Percentiles rank a stretch among this genome's conserved stretches.
Evolutionary conservation across 1,140 invertebrate genomes (phyloP).

Genomic region (Neodiprion pinetum): DNA sequence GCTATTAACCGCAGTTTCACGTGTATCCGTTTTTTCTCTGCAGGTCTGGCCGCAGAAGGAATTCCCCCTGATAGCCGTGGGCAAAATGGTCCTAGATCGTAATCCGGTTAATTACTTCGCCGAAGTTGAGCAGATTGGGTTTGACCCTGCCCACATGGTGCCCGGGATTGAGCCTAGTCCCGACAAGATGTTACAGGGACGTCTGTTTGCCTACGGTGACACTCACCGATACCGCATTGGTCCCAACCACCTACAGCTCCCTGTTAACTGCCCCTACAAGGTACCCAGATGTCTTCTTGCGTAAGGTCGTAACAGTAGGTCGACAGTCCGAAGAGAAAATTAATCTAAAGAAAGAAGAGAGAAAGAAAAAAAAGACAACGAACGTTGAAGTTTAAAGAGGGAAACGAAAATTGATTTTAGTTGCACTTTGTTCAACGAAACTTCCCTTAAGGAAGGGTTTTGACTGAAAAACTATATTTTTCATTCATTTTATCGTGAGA

Average conservation of each 20-base stretch:
- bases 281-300: constrained; percentile 41
- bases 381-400: too few species aligned
- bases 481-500: too few species aligned
- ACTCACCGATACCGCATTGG: constrained; percentile 94
- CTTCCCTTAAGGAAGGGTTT: too few species aligned
- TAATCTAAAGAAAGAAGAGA: too few species aligned
- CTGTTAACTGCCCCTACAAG: constrained; percentile 93
- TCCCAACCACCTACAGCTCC: constrained; percentile 90
- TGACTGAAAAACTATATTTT: too few species aligned
- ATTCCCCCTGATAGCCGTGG: constrained; percentile 91
- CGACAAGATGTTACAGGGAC: constrained; percentile 95
- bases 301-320: too few species aligned
- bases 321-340: constrained; percentile 28
- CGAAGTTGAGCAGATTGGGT: constrained; percentile 95
- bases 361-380: too few species aligned
- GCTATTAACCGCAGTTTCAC: too few species aligned
- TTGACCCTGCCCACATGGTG: constrained; percentile 89
- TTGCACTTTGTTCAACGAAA: too few species aligned
- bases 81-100: constrained; percentile 86
- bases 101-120: constrained; percentile 95
- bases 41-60: constrained; percentile 89
- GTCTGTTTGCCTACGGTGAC: constrained; percentile 94
- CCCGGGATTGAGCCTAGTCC: constrained; percentile 92
- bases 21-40: constrained; percentile 9
- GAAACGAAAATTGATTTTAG: too few species aligned